Evolutionary conservation across 2,797 vertebrate species (phyloP), one percentile per base, ranked within the genome.

Genomic region (Acipenser ruthenus): DNA sequence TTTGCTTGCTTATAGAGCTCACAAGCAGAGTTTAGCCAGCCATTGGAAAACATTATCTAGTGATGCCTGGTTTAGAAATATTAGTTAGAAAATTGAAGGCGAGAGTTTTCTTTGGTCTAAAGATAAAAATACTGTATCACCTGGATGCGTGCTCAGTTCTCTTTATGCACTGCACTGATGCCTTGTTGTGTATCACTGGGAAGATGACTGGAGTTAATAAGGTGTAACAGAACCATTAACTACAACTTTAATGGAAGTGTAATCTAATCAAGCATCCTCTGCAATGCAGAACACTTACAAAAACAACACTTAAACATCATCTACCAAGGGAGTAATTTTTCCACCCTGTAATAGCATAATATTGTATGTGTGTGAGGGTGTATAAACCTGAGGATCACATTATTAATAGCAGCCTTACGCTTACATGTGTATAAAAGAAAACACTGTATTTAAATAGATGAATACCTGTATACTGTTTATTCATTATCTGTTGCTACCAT

Each of bases 161-260:
- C 86, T 89, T 87, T 86, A 83, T 88, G 85, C 79, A 69, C 66
- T 72, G 70, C 72, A 74, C 71, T 65, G 80, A 83, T 85, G 84
- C 84, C 77, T 84, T 76, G 80, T 86, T 84, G 84, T 89, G 87
- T 82, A 87, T 88, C 85, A 86, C 80, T 82, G 83, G 73, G 77
- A 78, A 89, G 87, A 91, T 90, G 87, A 89, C 88, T 86, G 83
- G 83, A 77, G 84, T 85, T 90, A 90, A 89, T 88, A 90, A 88
- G 85, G 85, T 88, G 88, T 89, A 88, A 89, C 88, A 82, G 82
- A 72, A 82, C 86, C 88, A 90, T 89, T 91, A 89, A 89, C 84
- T 86, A 84, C 84, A 85, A 86, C 83, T 88, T 85, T 87, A 87
- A 89, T 87, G 84, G 86, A 91, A 86, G 86, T 76, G 82, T 83